phyloP scores from a whole-genome alignment of 2,888 invertebrate species.

The Norana najaformis region DNA sequence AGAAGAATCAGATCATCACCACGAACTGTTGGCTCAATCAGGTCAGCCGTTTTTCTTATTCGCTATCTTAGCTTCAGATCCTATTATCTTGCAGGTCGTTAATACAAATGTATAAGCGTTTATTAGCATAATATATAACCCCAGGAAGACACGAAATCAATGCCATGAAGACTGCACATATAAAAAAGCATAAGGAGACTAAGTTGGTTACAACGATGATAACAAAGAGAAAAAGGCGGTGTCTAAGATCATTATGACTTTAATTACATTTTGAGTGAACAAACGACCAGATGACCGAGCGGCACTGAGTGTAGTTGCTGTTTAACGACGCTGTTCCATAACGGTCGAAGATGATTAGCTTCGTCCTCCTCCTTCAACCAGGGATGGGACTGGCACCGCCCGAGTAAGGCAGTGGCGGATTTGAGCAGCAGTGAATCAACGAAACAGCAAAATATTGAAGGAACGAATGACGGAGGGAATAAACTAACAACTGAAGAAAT shows the following conservation, averaged over 20 bases:
- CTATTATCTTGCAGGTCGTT: not conserved
- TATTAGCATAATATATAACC: not conserved
- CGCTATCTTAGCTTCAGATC: too few relatives aligned
- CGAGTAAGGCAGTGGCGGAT: too few relatives aligned
- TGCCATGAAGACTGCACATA: not conserved
- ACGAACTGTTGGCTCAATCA: constrained; percentile 87
- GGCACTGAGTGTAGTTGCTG: too few relatives aligned
- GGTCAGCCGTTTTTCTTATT: constrained; percentile 50
- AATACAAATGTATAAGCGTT: not conserved
- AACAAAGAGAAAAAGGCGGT: not conserved
- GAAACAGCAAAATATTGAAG: not conserved
- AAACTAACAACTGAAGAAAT: too few relatives aligned
- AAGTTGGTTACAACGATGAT: not conserved
- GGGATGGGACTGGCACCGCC: too few relatives aligned
- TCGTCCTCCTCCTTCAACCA: too few relatives aligned
- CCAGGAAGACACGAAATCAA: not conserved
- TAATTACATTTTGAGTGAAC: not conserved
- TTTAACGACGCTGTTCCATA: too few relatives aligned
- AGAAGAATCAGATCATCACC: constrained; percentile 82
- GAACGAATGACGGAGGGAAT: not conserved
- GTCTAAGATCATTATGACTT: not conserved
- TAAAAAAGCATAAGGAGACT: not conserved
- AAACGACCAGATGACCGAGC: too few relatives aligned
- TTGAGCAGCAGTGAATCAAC: not conserved
- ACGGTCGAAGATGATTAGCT: too few relatives aligned